Conservation (phyloP, 1,140 invertebrate genomes). For the Diuraphis noxia region DNA sequence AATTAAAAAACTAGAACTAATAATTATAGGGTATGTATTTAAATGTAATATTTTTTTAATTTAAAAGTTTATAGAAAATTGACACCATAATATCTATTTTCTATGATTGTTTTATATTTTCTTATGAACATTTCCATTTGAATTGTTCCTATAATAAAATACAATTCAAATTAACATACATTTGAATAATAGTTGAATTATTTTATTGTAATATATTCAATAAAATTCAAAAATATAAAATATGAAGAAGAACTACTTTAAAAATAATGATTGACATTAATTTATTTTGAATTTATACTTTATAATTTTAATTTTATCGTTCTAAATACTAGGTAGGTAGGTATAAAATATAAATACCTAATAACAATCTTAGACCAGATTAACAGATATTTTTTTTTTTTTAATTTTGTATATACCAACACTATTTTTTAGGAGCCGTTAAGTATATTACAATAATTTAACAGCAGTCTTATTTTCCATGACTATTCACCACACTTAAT, state of each 20-base stretch:
- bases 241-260: too few species aligned
- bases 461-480: background rate
- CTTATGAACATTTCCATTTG: background rate
- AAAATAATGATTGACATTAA: background rate
- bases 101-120: background rate
- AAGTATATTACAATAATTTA: background rate
- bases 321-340: too few species aligned
- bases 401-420: background rate
- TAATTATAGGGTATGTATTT: too few species aligned
- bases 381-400: background rate
- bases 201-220: background rate
- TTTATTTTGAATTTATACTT: background rate
- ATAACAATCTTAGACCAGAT: background rate
- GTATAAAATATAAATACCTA: background rate
- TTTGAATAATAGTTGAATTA: background rate
- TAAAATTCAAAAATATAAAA: background rate
- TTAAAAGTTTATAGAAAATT: background rate
- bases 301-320: background rate
- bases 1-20: background rate
- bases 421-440: background rate
- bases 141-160: background rate
- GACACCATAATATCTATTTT: background rate
- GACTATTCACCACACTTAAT: background rate
- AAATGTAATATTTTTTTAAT: background rate
- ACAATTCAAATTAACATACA: background rate